Conservation (phyloP, 2,888 invertebrate species). For the Ennomos quercinarius region DNA sequence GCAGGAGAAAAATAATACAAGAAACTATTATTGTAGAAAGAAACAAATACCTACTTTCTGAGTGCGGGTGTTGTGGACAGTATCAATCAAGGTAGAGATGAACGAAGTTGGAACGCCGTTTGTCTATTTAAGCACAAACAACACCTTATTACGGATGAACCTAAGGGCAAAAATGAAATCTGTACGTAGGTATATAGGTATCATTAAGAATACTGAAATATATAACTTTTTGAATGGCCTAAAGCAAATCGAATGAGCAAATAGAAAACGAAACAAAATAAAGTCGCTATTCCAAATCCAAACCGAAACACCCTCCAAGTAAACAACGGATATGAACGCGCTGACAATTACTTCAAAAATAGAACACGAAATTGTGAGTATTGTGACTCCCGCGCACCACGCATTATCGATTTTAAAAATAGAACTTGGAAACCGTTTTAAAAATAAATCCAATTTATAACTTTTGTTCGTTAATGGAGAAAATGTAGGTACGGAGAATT, state of each 20-base stretch:
- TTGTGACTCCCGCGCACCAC: constrained; percentile 54
- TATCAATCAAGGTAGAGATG: no score
- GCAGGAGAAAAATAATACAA: no score
- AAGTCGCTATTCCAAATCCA: constrained; percentile 9
- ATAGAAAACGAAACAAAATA: not conserved
- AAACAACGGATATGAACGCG: constrained; percentile 60
- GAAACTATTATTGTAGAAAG: no score
- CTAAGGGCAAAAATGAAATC: no score
- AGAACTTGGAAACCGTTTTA: constrained; percentile 42
- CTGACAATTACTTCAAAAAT: constrained; percentile 60
- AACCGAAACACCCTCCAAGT: constrained; percentile 35
- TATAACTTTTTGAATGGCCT: no score
- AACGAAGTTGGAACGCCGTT: no score
- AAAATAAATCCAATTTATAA: constrained; percentile 27
- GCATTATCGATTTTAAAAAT: constrained; percentile 65
- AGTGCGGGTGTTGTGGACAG: no score
- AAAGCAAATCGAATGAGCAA: not conserved
- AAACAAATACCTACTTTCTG: no score
- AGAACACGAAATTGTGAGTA: constrained; percentile 50
- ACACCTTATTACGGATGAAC: no score
- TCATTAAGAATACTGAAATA: no score
- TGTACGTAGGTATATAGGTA: no score
- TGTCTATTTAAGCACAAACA: no score
- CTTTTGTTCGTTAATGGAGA: constrained; percentile 20
- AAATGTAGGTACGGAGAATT: constrained; percentile 6